These are phyloP conservation scores for Myripristis jacobus DNA, from an alignment of 2,797 vertebrate species.

Conservation along the genomic window DNA sequence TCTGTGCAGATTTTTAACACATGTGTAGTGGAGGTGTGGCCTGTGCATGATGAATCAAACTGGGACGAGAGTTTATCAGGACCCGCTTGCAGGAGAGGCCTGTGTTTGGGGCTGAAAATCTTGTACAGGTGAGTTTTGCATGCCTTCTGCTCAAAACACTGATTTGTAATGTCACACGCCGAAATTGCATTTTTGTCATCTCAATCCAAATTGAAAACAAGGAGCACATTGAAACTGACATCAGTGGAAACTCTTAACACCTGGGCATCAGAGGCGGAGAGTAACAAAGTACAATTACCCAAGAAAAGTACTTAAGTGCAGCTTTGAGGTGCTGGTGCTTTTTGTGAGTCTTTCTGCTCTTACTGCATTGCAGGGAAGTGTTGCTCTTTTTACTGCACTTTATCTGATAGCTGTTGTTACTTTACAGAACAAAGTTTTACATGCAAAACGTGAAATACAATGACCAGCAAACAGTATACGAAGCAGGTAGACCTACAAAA, in stretches of 20 bases:
- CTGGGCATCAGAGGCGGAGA: not conserved
- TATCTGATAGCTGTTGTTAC: too few species aligned
- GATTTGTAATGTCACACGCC: not conserved
- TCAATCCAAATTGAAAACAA: not conserved
- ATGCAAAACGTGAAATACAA: too few species aligned
- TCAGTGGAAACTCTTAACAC: not conserved
- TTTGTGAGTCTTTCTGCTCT: too few species aligned
- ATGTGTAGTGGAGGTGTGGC: constrained; percentile 60
- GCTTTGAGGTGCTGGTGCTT: too few species aligned
- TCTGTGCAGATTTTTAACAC: constrained; percentile 41
- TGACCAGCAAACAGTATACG: too few species aligned
- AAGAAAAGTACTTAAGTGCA: too few species aligned
- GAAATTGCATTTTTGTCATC: not conserved
- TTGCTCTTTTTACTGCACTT: too few species aligned
- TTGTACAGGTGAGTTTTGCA: constrained; percentile 53
- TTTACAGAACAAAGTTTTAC: too few species aligned
- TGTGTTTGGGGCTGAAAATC: not conserved
- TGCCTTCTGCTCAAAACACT: not conserved
- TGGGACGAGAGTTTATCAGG: not conserved
- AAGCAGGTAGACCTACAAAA: too few species aligned
- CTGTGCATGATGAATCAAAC: constrained; percentile 8
- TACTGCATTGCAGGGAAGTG: too few species aligned
- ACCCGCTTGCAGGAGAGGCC: constrained; percentile 25
- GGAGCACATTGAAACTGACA: not conserved
- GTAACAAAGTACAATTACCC: too few species aligned